Evolutionary conservation across 2,888 invertebrate species (phyloP).

Genomic region (Acronicta leporina): DNA sequence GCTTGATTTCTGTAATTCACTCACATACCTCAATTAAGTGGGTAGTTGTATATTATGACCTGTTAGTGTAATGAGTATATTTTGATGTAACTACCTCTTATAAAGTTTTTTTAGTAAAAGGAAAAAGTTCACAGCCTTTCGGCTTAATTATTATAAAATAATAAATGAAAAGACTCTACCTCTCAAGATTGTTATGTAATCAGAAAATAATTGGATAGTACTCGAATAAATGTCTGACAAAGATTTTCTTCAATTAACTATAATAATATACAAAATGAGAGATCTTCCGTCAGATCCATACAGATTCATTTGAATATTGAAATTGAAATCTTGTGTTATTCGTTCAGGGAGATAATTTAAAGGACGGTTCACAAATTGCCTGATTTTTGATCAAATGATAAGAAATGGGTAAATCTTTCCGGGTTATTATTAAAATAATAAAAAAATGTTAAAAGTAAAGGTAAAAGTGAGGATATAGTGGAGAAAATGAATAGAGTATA

Average conservation of each 20-base stretch:
- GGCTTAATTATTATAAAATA: no score
- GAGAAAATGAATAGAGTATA: no score
- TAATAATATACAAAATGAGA: constrained; percentile 48
- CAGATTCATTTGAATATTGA: constrained; percentile 50
- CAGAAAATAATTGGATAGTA: constrained; percentile 50
- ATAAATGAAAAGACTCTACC: not conserved
- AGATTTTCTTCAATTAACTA: constrained; percentile 52
- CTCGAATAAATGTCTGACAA: constrained; percentile 32
- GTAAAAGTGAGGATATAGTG: no score
- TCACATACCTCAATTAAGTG: no score
- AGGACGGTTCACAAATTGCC: constrained; percentile 2
- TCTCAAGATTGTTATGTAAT: constrained; percentile 31
- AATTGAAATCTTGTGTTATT: constrained; percentile 38
- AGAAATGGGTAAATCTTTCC: not conserved
- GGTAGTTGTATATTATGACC: no score
- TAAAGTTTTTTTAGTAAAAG: no score
- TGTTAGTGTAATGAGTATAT: no score
- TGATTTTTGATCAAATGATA: not conserved
- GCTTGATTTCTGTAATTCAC: no score
- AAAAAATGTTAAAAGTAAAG: no score
- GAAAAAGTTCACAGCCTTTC: no score
- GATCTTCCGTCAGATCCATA: constrained; percentile 20
- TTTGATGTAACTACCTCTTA: no score
- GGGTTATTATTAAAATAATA: not conserved
- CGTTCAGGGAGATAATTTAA: constrained; percentile 15